Conservation (phyloP, 1,140 invertebrate species). For the Belonocnema kinseyi region DNA sequence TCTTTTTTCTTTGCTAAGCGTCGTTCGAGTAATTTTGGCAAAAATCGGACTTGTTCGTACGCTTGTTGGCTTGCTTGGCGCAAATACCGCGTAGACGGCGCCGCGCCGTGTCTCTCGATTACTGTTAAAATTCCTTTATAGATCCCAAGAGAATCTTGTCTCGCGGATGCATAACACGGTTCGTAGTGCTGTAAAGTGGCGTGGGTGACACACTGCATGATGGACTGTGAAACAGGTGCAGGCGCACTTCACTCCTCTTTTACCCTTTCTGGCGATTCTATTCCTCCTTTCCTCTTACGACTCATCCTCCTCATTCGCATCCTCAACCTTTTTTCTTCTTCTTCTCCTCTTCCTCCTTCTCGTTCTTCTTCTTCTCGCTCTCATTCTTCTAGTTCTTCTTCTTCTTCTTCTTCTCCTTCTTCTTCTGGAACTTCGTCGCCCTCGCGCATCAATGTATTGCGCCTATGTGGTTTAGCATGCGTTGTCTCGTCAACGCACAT, state of each 20-base stretch:
- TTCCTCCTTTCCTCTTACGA: slow-evolving; percentile 6
- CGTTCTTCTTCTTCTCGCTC: slow-evolving; percentile 39
- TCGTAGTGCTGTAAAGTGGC: slow-evolving; percentile 73
- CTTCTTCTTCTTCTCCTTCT: background rate
- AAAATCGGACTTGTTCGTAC: slow-evolving; percentile 7
- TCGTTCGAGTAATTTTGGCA: background rate
- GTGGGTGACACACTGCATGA: slow-evolving; percentile 73
- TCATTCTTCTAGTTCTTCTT: background rate
- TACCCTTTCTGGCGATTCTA: background rate
- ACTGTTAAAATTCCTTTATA: slow-evolving; percentile 71
- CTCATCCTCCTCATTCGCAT: slow-evolving; percentile 15
- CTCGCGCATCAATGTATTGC: slow-evolving; percentile 40
- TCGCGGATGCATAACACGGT: slow-evolving; percentile 72
- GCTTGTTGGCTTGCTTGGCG: slow-evolving; percentile 31
- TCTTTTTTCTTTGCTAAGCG: background rate
- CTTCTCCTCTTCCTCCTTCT: slow-evolving; percentile 5
- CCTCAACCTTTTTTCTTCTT: background rate
- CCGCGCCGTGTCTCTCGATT: slow-evolving; percentile 70
- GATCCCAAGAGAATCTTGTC: slow-evolving; percentile 67
- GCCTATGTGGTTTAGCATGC: slow-evolving; percentile 47
- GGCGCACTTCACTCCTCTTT: slow-evolving; percentile 47
- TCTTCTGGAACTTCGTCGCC: slow-evolving; percentile 32
- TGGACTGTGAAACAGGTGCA: slow-evolving; percentile 73
- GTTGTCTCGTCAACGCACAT: slow-evolving; percentile 37
- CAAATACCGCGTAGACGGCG: slow-evolving; percentile 64